phyloP scores from a whole-genome alignment of 2,113 vertebrate species.

The Mustela nigripes region DNA sequence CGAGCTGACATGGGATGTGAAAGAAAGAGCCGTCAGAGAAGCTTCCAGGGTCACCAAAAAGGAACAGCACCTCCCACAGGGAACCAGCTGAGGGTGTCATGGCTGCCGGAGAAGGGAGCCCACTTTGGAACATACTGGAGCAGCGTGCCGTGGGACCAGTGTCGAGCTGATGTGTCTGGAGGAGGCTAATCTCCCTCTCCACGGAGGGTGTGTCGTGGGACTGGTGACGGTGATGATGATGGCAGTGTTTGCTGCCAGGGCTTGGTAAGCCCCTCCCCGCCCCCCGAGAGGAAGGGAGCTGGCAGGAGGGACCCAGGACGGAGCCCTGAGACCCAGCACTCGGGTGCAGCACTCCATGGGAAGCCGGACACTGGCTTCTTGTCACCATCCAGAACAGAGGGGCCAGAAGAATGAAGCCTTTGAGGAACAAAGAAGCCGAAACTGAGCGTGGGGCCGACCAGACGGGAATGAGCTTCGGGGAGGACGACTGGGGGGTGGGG shows the following conservation, averaged over 20 bases:
- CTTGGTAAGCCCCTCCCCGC: neutral
- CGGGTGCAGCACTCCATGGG: neutral
- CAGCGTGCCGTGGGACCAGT: neutral
- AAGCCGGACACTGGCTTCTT: neutral
- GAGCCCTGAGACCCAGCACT: too few species aligned
- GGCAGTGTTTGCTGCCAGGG: neutral
- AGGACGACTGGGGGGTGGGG: rapidly evolving
- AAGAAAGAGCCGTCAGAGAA: neutral
- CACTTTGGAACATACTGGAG: rapidly evolving
- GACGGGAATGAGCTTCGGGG: neutral
- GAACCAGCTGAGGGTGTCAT: rapidly evolving
- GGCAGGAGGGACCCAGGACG: neutral
- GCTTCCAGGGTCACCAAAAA: rapidly evolving
- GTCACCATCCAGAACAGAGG: neutral
- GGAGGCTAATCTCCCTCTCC: neutral
- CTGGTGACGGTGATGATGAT: neutral
- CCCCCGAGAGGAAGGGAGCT: neutral
- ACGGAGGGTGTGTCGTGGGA: rapidly evolving
- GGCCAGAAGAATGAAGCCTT: neutral
- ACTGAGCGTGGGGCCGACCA: rapidly evolving
- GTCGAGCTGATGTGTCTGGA: too few species aligned
- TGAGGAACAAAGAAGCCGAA: neutral
- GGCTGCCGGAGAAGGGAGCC: neutral
- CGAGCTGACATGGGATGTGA: too few species aligned
- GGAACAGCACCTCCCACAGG: rapidly evolving